Conservation (phyloP, 2,888 invertebrate genomes). For the Dryococelus australis region DNA sequence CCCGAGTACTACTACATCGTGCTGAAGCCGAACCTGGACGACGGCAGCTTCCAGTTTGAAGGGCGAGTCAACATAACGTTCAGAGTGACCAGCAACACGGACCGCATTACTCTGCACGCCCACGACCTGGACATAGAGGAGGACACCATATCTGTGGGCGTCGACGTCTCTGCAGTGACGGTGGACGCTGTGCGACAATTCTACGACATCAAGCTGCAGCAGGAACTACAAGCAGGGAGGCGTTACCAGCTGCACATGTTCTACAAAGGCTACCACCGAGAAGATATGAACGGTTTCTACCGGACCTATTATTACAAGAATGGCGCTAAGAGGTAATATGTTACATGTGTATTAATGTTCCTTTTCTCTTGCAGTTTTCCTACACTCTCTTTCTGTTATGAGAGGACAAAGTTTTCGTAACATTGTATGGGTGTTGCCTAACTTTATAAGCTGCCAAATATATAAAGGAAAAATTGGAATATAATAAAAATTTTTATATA, state of each 20-base stretch:
- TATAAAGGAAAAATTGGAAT: too few species aligned
- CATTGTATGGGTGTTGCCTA: too few species aligned
- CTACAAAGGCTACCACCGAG: slow-evolving; percentile 52
- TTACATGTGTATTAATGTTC: background rate
- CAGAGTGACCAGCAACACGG: slow-evolving; percentile 67
- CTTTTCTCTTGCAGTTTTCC: background rate
- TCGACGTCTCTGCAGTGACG: background rate
- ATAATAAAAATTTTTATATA: too few species aligned
- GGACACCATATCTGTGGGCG: background rate
- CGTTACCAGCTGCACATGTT: slow-evolving; percentile 63
- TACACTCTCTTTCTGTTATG: background rate
- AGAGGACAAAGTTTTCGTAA: too few species aligned
- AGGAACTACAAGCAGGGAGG: slow-evolving; percentile 54
- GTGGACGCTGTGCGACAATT: background rate
- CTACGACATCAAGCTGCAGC: slow-evolving; percentile 52
- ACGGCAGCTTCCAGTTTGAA: slow-evolving; percentile 11
- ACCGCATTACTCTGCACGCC: slow-evolving; percentile 48
- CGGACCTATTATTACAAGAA: slow-evolving; percentile 53
- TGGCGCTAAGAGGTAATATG: slow-evolving; percentile 7
- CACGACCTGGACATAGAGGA: slow-evolving; percentile 35
- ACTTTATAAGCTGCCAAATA: too few species aligned
- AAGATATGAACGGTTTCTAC: slow-evolving; percentile 68
- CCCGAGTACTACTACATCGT: slow-evolving; percentile 26
- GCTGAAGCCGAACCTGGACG: slow-evolving; percentile 21
- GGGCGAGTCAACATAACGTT: slow-evolving; percentile 53